phyloP scores from a whole-genome alignment of 2,797 vertebrate species.

The Petrocephalus sullivani region DNA sequence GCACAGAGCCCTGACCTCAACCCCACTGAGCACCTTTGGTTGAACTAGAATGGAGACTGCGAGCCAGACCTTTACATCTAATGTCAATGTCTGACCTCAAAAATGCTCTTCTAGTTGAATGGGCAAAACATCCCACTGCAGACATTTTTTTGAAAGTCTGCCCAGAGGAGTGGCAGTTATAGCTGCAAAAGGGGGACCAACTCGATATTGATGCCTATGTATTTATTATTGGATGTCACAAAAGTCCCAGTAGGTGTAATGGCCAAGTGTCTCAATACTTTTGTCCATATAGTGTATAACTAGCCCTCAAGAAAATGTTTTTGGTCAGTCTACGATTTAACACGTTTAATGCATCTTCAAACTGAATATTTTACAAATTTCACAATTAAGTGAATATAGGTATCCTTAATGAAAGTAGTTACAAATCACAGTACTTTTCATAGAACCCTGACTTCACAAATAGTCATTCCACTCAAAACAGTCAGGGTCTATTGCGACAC shows the following conservation, averaged over 20 bases:
- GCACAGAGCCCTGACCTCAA: neutral
- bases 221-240: neutral
- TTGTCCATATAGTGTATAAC: neutral
- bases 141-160: neutral
- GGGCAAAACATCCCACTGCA: neutral
- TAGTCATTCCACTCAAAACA: neutral
- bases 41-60: neutral
- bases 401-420: neutral
- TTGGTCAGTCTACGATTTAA: neutral
- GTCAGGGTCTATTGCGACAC: neutral
- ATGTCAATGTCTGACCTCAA: neutral
- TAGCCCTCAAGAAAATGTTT: neutral
- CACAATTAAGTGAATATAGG: neutral
- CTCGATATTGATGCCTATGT: neutral
- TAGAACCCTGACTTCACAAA: neutral
- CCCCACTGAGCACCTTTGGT: neutral
- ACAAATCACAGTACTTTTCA: neutral
- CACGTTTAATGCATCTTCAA: neutral
- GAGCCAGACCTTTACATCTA: neutral
- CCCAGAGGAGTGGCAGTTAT: neutral
- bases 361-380: neutral
- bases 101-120: neutral
- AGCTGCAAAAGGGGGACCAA: neutral
- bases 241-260: neutral
- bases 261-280: neutral